These are phyloP conservation scores for Meloidogyne chitwoodi DNA, from an alignment of 1,140 invertebrate species.

Conservation along the genomic window DNA sequence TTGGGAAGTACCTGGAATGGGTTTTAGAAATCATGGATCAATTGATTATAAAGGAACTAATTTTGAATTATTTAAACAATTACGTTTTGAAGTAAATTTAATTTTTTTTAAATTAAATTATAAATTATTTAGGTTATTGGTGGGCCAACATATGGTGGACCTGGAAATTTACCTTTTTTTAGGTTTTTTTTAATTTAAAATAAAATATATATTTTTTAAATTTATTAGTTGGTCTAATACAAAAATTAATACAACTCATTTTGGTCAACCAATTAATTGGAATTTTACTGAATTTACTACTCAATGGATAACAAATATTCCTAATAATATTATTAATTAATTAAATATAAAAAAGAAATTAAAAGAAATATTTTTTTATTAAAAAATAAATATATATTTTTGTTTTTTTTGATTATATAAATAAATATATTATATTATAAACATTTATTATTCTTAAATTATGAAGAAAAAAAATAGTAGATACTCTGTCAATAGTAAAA, in stretches of 20 bases:
- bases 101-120: background rate
- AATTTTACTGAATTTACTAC: constrained; percentile 67
- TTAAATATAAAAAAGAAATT: background rate
- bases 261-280: constrained; percentile 74
- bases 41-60: constrained; percentile 69
- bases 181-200: constrained; percentile 13
- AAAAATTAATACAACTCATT: constrained; percentile 67
- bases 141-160: constrained; percentile 65
- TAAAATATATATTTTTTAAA: constrained; percentile 59
- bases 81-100: constrained; percentile 64
- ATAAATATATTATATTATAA: too few relatives aligned
- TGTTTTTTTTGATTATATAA: too few relatives aligned
- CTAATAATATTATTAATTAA: background rate
- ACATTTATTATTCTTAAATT: too few relatives aligned
- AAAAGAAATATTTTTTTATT: too few relatives aligned
- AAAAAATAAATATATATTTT: too few relatives aligned
- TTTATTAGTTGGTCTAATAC: constrained; percentile 74
- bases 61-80: constrained; percentile 60
- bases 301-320: constrained; percentile 59
- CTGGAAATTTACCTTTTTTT: constrained; percentile 31
- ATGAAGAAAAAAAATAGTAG: too few relatives aligned
- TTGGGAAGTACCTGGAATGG: constrained; percentile 66
- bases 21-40: constrained; percentile 69
- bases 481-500: too few relatives aligned
- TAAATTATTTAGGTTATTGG: constrained; percentile 54